Evolutionary conservation across 2,113 vertebrate genomes (phyloP).

Genomic region (Catagonus wagneri): DNA sequence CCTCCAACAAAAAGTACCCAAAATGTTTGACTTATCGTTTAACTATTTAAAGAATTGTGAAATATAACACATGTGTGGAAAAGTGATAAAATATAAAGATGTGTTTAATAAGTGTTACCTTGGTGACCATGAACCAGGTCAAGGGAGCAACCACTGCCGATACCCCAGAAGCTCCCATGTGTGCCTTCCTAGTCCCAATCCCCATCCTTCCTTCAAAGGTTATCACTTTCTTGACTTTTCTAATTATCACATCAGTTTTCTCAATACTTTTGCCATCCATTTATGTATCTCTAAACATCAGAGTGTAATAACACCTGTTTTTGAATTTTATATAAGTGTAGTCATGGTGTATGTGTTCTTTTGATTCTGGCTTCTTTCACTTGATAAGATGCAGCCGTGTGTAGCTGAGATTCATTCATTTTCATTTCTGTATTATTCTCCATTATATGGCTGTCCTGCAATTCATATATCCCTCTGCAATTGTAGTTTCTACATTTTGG

Average conservation of each 20-base stretch:
- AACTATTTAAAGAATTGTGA: slow-evolving; percentile 47
- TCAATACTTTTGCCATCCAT: background rate
- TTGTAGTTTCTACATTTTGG: background rate
- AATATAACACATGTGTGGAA: slow-evolving; percentile 19
- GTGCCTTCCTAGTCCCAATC: background rate
- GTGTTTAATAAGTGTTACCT: slow-evolving; percentile 15
- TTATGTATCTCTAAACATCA: background rate
- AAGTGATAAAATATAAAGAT: background rate
- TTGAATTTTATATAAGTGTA: background rate
- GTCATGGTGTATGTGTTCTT: background rate
- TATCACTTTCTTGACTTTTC: background rate
- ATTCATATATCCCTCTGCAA: background rate
- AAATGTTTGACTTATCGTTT: background rate
- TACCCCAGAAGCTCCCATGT: background rate
- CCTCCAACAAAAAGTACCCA: background rate
- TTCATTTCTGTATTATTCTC: background rate
- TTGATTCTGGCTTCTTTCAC: background rate
- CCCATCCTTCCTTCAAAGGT: background rate
- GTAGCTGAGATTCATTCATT: background rate
- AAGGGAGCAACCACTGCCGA: background rate
- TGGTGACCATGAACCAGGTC: slow-evolving; percentile 4
- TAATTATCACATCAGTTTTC: background rate
- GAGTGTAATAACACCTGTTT: background rate
- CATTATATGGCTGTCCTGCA: background rate
- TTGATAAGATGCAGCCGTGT: background rate